Base-by-base conservation (phyloP, 2,797 vertebrate species). In the Orientallactaga sibirica region DNA sequence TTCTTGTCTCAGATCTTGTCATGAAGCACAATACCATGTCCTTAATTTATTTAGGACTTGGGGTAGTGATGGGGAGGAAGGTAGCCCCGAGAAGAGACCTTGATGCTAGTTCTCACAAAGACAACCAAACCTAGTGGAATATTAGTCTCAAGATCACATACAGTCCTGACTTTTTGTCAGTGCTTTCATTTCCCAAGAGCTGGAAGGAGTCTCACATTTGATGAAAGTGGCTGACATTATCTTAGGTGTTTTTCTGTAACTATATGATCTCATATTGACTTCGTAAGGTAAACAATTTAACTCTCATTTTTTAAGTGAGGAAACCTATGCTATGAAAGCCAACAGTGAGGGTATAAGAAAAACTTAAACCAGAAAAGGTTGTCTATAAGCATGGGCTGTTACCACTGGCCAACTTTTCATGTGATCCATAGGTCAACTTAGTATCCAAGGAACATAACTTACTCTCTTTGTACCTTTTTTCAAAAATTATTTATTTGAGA, bases 111-210 rank as follows among this genome's bases (percentile, higher is more conserved):
- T 71, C 52, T 67, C 71, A 52, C n/a, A 33, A n/a, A 70, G 27
- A 33, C 88, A 3, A 5, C 0, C 37, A 4, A 8, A 19, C 2
- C 3, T n/a, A 12, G 4, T 29, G n/a, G 29, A 22, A 75, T 6
- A 52, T 52, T 19, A 83, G 1, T 3, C 16, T 15, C 58, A 55
- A 80, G 70, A 25, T 15, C n/a, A 0, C 1, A 6, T 4, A 2
- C 1, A 15, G 33, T 52, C 22, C 41, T 15, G 27, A 37, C 20
- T 64, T 7, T 33, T 55, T 6, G 15, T 33, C 20, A 1, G 5
- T 5, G 10, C 33, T 14, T 2, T 64, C 29, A 15, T 33, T 76
- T 37, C 58, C 37, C 37, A 52, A 55, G 16, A 77, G 8, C 25
- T 37, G 75, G 55, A 67, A 83, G 33, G 64, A 18, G 67, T 24